Conservation (phyloP, 2,888 invertebrate genomes). For the Hydroisotoma schaefferi region DNA sequence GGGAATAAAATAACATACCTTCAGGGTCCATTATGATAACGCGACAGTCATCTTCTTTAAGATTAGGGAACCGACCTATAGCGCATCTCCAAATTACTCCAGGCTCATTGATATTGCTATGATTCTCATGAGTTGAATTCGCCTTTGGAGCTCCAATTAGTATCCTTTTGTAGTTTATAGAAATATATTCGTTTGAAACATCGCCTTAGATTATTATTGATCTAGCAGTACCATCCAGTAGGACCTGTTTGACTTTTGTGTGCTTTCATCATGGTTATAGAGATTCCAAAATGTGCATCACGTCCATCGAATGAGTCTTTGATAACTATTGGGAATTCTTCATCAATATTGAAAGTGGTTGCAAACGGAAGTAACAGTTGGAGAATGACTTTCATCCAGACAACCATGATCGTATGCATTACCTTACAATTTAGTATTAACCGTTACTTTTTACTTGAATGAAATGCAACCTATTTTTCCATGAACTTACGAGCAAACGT, state of each 20-base stretch:
- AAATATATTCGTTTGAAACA: no score
- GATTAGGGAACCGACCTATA: conserved; percentile 39
- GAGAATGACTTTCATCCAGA: no score
- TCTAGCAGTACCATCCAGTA: conserved; percentile 28
- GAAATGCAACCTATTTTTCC: no score
- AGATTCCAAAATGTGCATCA: conserved; percentile 28
- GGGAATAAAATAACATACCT: conserved; percentile 47
- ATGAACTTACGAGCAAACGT: no score
- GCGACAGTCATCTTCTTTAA: conserved; percentile 50
- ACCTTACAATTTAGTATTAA: neutral
- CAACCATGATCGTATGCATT: no score
- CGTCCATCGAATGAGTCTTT: conserved; percentile 21
- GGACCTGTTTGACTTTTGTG: neutral
- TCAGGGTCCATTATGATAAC: conserved; percentile 53
- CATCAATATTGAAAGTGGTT: conserved; percentile 30
- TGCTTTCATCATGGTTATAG: conserved; percentile 11
- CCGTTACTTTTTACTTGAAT: no score
- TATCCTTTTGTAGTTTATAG: conserved; percentile 51
- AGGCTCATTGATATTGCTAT: conserved; percentile 54
- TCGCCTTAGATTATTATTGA: no score
- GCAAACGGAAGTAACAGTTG: neutral
- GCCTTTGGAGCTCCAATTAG: conserved; percentile 59
- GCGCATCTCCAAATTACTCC: conserved; percentile 59
- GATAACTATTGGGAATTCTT: conserved; percentile 36
- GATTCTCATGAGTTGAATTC: conserved; percentile 54